Conservation (phyloP, 2,113 vertebrate genomes). For the Hymenochirus boettgeri region DNA sequence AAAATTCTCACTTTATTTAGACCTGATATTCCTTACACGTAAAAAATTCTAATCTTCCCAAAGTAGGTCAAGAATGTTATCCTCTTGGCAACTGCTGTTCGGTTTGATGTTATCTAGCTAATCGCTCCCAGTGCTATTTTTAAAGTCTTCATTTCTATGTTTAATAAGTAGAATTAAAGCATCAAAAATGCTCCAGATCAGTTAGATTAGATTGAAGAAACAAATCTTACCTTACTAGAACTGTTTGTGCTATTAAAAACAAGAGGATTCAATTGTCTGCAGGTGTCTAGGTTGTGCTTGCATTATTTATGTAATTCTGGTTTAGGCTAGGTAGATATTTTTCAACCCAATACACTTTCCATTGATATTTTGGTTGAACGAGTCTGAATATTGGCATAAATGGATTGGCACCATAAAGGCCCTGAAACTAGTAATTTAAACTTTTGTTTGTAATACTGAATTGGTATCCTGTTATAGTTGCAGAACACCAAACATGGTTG, state of each 20-base stretch:
- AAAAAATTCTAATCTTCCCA: slow-evolving; percentile 27
- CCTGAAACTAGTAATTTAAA: too few species aligned
- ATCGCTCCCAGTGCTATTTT: slow-evolving; percentile 30
- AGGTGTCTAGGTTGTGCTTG: neutral
- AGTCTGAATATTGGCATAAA: too few species aligned
- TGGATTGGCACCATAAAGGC: too few species aligned
- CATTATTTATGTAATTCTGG: neutral
- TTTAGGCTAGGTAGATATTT: too few species aligned
- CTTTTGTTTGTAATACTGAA: too few species aligned
- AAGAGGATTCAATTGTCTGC: neutral
- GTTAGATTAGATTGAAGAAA: neutral
- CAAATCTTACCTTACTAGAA: neutral
- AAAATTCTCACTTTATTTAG: slow-evolving; percentile 17
- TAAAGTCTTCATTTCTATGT: slow-evolving; percentile 15
- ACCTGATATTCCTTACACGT: slow-evolving; percentile 9
- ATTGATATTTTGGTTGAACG: too few species aligned
- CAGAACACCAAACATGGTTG: too few species aligned
- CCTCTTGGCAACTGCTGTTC: slow-evolving; percentile 12
- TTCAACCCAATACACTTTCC: too few species aligned
- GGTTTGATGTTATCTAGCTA: slow-evolving; percentile 36
- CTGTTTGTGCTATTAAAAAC: neutral
- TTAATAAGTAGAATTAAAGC: slow-evolving; percentile 18
- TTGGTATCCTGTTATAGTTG: too few species aligned
- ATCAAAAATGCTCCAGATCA: neutral
- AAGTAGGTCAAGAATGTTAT: slow-evolving; percentile 36